Percentiles rank a stretch among this genome's conserved stretches.
Evolutionary conservation across 1,140 invertebrate genomes (phyloP).

Genomic region (Nebria ingens): DNA sequence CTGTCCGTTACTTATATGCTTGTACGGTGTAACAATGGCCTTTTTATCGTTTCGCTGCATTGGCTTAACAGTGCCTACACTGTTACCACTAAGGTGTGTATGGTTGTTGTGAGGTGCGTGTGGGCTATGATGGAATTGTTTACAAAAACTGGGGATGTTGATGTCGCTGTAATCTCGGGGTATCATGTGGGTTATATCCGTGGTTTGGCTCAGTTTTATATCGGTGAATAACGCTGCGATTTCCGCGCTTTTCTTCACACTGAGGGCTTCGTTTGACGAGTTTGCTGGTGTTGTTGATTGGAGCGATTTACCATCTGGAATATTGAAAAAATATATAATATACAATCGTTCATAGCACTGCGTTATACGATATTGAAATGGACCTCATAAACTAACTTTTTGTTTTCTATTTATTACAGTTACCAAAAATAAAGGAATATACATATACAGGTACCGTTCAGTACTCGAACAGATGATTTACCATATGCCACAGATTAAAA

Average conservation of each 20-base stretch:
- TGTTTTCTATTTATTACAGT: too few species aligned
- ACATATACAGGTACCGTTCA: too few species aligned
- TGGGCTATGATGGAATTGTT: background rate
- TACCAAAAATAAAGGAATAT: too few species aligned
- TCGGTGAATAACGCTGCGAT: slow-evolving; percentile 76
- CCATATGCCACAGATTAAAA: too few species aligned
- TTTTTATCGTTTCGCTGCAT: slow-evolving; percentile 11
- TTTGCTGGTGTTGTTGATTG: slow-evolving; percentile 37
- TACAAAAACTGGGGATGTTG: background rate
- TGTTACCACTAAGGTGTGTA: too few species aligned
- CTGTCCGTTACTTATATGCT: background rate
- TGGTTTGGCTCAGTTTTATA: slow-evolving; percentile 45
- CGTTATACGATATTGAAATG: too few species aligned
- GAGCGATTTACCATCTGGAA: slow-evolving; percentile 27
- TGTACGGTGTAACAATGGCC: background rate
- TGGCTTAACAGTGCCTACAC: background rate
- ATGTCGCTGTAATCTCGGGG: slow-evolving; percentile 16
- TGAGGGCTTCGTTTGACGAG: slow-evolving; percentile 56
- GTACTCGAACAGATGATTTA: too few species aligned
- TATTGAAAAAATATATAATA: background rate
- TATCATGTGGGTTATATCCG: slow-evolving; percentile 30
- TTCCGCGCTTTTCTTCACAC: slow-evolving; percentile 78
- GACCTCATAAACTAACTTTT: too few species aligned
- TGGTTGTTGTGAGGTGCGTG: background rate
- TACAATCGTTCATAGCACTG: background rate